These are phyloP conservation scores for Nemoura dubitans DNA, from an alignment of 2,888 invertebrate genomes.

Conservation along the genomic window DNA sequence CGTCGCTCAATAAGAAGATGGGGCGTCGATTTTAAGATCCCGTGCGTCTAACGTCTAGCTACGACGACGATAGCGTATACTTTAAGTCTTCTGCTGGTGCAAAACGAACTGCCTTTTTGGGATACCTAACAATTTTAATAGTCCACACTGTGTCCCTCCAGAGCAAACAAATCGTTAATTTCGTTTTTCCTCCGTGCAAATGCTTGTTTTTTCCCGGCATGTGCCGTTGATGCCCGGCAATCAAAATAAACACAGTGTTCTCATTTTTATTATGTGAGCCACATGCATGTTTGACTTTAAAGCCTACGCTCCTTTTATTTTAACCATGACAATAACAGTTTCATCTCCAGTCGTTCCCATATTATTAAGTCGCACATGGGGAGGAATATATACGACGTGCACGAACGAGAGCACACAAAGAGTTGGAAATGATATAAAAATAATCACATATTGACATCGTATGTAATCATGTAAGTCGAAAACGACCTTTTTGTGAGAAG, in stretches of 20 bases:
- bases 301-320: not conserved
- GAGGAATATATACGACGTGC: not conserved
- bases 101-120: too few species aligned
- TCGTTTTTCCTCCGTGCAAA: not conserved
- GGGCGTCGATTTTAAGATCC: not conserved
- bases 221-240: not conserved
- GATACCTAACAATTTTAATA: not conserved
- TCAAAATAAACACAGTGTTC: not conserved
- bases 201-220: not conserved
- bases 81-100: not conserved
- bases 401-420: not conserved
- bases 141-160: not conserved
- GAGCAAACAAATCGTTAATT: not conserved
- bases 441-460: not conserved
- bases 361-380: not conserved
- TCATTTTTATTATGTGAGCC: not conserved
- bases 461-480: not conserved
- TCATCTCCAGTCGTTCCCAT: not conserved
- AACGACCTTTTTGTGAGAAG: not conserved
- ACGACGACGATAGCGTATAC: too few species aligned
- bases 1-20: slow-evolving; percentile 32
- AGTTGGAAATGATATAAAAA: not conserved
- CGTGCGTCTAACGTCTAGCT: too few species aligned
- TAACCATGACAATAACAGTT: not conserved
- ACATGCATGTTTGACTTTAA: not conserved